Evolutionary conservation across 2,888 invertebrate species (phyloP).

Genomic region (Bombyx huttoni): DNA sequence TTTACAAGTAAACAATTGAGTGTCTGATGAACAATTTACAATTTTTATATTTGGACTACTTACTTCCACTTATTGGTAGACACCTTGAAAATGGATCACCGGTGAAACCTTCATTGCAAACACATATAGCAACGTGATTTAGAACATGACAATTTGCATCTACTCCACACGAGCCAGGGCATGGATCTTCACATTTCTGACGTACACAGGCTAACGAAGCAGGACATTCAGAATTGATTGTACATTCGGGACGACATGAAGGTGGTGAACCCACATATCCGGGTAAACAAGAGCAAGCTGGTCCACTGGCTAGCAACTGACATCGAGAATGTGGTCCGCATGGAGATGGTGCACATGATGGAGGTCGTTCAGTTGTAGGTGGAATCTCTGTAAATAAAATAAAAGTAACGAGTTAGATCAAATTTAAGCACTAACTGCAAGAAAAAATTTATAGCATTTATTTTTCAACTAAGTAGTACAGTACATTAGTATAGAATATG

Average conservation of each 20-base stretch:
- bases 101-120: constrained; percentile 80
- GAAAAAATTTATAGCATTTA: background rate
- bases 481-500: too few species aligned
- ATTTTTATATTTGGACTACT: background rate
- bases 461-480: background rate
- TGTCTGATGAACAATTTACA: background rate
- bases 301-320: constrained; percentile 79
- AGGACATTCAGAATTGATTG: constrained; percentile 84
- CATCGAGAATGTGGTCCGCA: constrained; percentile 89
- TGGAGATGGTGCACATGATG: constrained; percentile 85
- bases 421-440: background rate
- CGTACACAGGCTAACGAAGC: constrained; percentile 83
- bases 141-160: constrained; percentile 84
- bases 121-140: constrained; percentile 86
- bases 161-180: constrained; percentile 85
- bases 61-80: constrained; percentile 67
- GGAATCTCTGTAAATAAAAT: constrained; percentile 33
- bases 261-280: constrained; percentile 85
- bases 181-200: constrained; percentile 86
- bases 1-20: too few species aligned
- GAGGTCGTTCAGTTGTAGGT: constrained; percentile 75
- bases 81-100: constrained; percentile 89
- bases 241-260: constrained; percentile 84
- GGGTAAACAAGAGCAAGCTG: constrained; percentile 85
- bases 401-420: background rate